Evolutionary conservation across 2,113 vertebrate species (phyloP).

Genomic region (Pogonocichla stellata): DNA sequence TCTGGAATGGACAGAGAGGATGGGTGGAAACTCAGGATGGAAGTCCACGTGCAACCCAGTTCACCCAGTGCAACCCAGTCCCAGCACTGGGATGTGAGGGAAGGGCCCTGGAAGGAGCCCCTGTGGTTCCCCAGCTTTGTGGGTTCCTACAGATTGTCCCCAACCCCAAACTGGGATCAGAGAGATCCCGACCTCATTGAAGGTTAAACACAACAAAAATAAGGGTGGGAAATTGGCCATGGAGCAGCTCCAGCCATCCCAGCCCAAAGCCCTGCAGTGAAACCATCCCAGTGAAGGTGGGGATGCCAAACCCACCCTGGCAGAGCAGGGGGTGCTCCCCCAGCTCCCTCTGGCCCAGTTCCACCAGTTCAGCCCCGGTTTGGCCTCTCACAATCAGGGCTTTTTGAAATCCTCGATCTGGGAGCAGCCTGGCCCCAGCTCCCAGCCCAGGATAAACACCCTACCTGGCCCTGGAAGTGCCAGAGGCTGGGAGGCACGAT

Average conservation of each 20-base stretch:
- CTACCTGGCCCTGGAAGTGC: background rate
- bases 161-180: background rate
- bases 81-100: accelerated
- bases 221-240: accelerated
- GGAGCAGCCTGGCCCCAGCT: background rate
- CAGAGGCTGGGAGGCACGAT: background rate
- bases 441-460: constrained; percentile 44
- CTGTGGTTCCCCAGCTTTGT: background rate
- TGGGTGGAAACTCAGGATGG: background rate
- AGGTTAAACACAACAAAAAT: background rate
- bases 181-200: background rate
- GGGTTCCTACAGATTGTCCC: background rate
- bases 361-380: background rate
- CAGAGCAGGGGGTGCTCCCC: background rate
- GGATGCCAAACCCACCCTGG: background rate
- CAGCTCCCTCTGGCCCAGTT: background rate
- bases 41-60: background rate
- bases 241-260: background rate
- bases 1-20: background rate
- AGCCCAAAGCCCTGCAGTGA: background rate
- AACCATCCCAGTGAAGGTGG: background rate
- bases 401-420: background rate
- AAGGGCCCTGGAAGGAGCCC: background rate
- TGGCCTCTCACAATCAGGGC: too few species aligned
- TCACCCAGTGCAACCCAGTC: accelerated